phyloP scores from a whole-genome alignment of 1,140 invertebrate species.

The Cydia fagiglandana region DNA sequence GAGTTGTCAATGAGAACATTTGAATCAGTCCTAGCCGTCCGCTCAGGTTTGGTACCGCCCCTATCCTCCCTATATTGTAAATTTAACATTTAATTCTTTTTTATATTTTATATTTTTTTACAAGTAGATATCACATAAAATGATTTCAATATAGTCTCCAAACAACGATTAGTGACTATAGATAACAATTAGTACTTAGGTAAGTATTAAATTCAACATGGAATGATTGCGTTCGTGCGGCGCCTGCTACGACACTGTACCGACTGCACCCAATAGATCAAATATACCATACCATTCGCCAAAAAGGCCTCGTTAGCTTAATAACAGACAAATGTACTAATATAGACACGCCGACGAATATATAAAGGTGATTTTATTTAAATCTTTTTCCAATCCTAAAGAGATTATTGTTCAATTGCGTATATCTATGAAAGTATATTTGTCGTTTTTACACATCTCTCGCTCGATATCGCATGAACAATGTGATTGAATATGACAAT shows the following conservation, averaged over 20 bases:
- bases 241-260: not conserved
- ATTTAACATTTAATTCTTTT: conserved; percentile 23
- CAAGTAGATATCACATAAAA: conserved; percentile 27
- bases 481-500: not conserved
- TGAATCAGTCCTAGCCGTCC: conserved; percentile 8
- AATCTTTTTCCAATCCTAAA: no score
- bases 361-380: no score
- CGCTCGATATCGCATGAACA: not conserved
- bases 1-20: conserved; percentile 12
- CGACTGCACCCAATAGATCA: not conserved
- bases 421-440: no score
- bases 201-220: not conserved
- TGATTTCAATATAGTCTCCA: conserved; percentile 14
- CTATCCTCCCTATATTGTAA: conserved; percentile 26
- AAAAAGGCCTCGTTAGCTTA: no score
- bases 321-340: no score
- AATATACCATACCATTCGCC: no score
- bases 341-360: no score
- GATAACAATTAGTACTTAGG: conserved; percentile 8
- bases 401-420: no score
- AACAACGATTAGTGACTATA: conserved; percentile 11
- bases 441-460: no score
- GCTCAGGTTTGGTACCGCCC: not conserved
- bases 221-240: not conserved
- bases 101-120: conserved; percentile 4